Evolutionary conservation across 2,888 invertebrate genomes (phyloP).

Genomic region (Drosophila mettleri): DNA sequence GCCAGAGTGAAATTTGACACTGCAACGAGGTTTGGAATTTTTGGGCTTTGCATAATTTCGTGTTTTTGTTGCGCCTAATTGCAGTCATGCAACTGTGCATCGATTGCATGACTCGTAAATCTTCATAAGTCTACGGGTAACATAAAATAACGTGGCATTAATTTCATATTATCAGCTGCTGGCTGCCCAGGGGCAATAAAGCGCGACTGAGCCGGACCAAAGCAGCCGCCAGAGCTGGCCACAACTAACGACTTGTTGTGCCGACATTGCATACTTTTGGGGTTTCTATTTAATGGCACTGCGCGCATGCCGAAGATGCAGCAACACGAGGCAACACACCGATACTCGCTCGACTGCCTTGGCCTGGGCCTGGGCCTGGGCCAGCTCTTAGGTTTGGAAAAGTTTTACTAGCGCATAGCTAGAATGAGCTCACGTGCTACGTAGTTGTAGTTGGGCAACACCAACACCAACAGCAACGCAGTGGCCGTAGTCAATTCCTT

Average conservation of each 20-base stretch:
- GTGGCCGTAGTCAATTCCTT: constrained; percentile 18
- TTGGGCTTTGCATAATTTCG: constrained; percentile 46
- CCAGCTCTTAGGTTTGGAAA: constrained; percentile 33
- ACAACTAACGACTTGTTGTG: constrained; percentile 61
- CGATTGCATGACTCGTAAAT: constrained; percentile 77
- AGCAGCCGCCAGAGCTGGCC: constrained; percentile 25
- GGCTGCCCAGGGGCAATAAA: constrained; percentile 57
- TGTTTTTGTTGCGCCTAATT: constrained; percentile 57
- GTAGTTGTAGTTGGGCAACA: constrained; percentile 16
- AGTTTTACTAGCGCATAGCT: constrained; percentile 69
- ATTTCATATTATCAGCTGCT: constrained; percentile 74
- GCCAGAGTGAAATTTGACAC: constrained; percentile 25
- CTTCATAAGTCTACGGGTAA: constrained; percentile 51
- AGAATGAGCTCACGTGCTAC: constrained; percentile 69
- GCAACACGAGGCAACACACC: constrained; percentile 29
- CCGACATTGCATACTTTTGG: constrained; percentile 59
- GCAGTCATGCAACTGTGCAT: constrained; percentile 70
- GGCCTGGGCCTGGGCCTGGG: constrained; percentile 22
- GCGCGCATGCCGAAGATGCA: constrained; percentile 38
- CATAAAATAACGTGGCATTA: constrained; percentile 59
- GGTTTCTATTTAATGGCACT: constrained; percentile 67
- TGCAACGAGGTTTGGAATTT: constrained; percentile 11
- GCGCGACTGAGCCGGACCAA: constrained; percentile 31
- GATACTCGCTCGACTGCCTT: constrained; percentile 29
- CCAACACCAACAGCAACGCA: constrained; percentile 23